Evolutionary conservation across 2,797 vertebrate species (phyloP).

Genomic region (Micropoecilia bifurca): DNA sequence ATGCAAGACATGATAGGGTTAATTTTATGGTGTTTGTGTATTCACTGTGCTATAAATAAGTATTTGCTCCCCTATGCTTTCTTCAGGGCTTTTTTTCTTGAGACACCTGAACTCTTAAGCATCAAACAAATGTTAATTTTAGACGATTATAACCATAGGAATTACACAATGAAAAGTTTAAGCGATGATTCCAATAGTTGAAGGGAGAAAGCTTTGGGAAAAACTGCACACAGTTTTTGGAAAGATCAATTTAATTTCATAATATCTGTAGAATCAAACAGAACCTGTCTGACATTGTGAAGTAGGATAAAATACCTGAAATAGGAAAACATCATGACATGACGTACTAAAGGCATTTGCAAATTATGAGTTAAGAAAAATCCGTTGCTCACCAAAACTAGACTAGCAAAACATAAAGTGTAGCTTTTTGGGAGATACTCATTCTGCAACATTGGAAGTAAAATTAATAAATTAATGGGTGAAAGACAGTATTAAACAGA

Average conservation of each 20-base stretch:
- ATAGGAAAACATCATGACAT: background rate
- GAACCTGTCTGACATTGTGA: background rate
- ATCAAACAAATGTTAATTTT: background rate
- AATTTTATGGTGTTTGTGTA: conserved; percentile 2
- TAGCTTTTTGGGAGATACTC: background rate
- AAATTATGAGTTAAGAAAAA: background rate
- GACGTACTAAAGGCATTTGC: background rate
- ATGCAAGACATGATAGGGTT: conserved; percentile 26
- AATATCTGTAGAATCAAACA: background rate
- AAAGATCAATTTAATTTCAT: background rate
- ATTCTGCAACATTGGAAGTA: background rate
- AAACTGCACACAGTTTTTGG: background rate
- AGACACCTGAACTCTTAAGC: background rate
- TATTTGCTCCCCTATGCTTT: background rate
- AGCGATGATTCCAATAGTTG: background rate
- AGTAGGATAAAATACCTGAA: background rate
- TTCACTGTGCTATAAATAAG: background rate
- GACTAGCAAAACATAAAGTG: background rate
- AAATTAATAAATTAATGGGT: background rate
- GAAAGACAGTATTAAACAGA: background rate
- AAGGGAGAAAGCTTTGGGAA: background rate
- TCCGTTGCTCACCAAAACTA: background rate
- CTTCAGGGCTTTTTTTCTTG: background rate
- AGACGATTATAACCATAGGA: background rate
- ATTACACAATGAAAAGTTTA: background rate